These are phyloP conservation scores for Diachrysia chrysitis DNA, from an alignment of 2,888 invertebrate genomes.

Conservation along the genomic window DNA sequence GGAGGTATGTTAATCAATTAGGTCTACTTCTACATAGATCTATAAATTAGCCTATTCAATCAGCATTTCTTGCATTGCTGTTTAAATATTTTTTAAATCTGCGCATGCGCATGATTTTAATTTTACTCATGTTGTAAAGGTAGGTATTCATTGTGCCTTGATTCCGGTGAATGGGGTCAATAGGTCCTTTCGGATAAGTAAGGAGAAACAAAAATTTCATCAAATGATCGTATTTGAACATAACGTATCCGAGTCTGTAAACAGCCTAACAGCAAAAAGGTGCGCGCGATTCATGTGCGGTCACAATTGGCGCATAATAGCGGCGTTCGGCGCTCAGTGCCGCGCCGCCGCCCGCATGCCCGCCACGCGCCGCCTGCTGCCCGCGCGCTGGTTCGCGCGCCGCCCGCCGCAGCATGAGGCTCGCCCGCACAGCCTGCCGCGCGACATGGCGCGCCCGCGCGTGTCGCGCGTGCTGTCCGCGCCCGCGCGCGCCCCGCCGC, in stretches of 20 bases:
- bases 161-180: too few relatives aligned
- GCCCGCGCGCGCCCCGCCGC: constrained; percentile 58
- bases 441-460: constrained; percentile 75
- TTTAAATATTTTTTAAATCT: neutral
- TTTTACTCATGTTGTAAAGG: too few relatives aligned
- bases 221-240: constrained; percentile 9
- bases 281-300: constrained; percentile 75
- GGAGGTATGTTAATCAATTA: neutral
- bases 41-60: too few relatives aligned
- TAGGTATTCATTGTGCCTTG: too few relatives aligned
- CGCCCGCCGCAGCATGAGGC: constrained; percentile 67
- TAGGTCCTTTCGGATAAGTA: too few relatives aligned
- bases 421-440: constrained; percentile 68
- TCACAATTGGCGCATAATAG: constrained; percentile 81
- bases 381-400: constrained; percentile 82
- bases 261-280: constrained; percentile 67
- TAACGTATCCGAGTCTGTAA: constrained; percentile 53
- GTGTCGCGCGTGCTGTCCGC: constrained; percentile 77
- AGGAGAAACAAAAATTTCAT: neutral
- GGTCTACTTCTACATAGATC: neutral
- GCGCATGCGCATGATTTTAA: neutral
- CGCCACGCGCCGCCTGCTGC: constrained; percentile 78
- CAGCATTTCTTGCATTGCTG: too few relatives aligned
- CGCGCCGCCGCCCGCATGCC: constrained; percentile 82
- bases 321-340: constrained; percentile 65